Evolutionary conservation across 2,113 vertebrate genomes (phyloP).

Genomic region (Speoplatyrhinus poulsoni): DNA sequence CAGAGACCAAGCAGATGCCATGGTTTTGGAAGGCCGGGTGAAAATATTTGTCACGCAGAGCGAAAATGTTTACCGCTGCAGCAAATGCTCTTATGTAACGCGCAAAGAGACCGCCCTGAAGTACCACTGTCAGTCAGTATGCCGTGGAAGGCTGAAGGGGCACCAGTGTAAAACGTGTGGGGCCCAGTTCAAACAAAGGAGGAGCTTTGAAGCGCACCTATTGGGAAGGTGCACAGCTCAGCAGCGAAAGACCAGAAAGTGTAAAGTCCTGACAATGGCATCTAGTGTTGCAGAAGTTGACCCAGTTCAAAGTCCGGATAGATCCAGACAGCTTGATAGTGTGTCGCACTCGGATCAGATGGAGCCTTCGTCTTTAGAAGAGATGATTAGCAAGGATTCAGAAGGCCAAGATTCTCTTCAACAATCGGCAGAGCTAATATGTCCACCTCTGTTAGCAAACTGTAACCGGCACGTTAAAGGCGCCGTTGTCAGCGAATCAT

Average conservation of each 20-base stretch:
- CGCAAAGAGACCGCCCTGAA: conserved; percentile 79
- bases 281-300: not conserved
- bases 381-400: not conserved
- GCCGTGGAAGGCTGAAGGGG: conserved; percentile 69
- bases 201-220: conserved; percentile 85
- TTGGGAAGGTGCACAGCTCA: conserved; percentile 81
- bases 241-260: conserved; percentile 69
- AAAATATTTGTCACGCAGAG: conserved; percentile 90
- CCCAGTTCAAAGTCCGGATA: not conserved
- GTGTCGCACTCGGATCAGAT: not conserved
- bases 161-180: conserved; percentile 82
- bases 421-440: not conserved
- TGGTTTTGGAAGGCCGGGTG: conserved; percentile 90
- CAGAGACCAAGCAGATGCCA: conserved; percentile 85
- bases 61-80: conserved; percentile 76
- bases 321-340: not conserved
- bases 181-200: conserved; percentile 86
- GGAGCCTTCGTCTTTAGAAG: conserved; percentile 1
- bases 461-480: not conserved
- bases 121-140: conserved; percentile 78
- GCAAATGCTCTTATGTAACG: conserved; percentile 82
- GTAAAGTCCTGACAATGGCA: conserved; percentile 15
- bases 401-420: not conserved
- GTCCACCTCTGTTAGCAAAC: not conserved
- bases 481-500: not conserved